These are phyloP conservation scores for Danionella cerebrum DNA, from an alignment of 2,113 vertebrate genomes.

Conservation along the genomic window DNA sequence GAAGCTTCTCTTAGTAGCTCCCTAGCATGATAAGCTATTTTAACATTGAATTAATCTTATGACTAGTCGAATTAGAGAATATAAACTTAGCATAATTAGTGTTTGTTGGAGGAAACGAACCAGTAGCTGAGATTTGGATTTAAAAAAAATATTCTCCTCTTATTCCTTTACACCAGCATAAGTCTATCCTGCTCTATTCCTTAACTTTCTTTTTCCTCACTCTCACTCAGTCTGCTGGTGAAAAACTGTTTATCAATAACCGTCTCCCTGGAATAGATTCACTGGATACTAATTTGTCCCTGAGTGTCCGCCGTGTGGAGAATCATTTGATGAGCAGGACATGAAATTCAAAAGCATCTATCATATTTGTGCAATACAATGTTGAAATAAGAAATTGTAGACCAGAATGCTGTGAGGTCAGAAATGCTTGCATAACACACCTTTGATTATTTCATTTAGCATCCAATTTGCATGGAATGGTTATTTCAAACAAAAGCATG, in stretches of 20 bases:
- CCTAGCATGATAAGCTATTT: too few species aligned
- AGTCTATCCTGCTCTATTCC: neutral
- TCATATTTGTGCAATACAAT: slow-evolving; percentile 7
- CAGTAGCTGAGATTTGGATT: neutral
- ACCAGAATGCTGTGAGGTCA: neutral
- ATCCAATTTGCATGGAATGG: neutral
- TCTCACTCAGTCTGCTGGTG: slow-evolving; percentile 41
- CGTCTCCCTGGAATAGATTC: slow-evolving; percentile 42
- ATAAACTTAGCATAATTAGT: too few species aligned
- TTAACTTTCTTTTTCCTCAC: neutral
- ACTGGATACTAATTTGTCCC: slow-evolving; percentile 40
- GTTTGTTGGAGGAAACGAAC: too few species aligned
- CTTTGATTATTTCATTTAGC: neutral
- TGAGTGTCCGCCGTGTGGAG: slow-evolving; percentile 31
- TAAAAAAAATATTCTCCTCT: neutral
- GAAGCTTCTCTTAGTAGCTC: too few species aligned
- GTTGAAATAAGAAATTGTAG: neutral
- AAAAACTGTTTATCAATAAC: slow-evolving; percentile 50
- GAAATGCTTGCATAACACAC: neutral
- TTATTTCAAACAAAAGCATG: neutral
- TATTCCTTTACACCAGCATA: neutral
- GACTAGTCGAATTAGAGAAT: too few species aligned
- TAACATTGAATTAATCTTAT: too few species aligned
- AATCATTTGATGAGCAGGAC: slow-evolving; percentile 10
- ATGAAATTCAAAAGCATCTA: slow-evolving; percentile 23